phyloP scores from a whole-genome alignment of 2,888 invertebrate species.

The Dexiosoma caninum region DNA sequence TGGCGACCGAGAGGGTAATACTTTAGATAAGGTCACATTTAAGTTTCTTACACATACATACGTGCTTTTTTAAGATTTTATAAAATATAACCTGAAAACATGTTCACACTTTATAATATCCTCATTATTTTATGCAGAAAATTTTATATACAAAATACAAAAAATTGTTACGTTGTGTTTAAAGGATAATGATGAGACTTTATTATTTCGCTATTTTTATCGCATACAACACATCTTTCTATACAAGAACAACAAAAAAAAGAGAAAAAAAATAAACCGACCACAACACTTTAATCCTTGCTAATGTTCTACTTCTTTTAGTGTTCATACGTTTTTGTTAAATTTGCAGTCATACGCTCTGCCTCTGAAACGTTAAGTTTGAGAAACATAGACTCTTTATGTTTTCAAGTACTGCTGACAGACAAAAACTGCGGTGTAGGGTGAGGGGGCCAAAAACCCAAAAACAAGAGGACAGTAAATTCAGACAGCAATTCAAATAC shows the following conservation, averaged over 20 bases:
- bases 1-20: neutral
- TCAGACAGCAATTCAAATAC: no score
- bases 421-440: neutral
- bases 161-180: neutral
- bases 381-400: neutral
- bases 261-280: neutral
- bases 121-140: conserved; percentile 28
- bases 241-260: neutral
- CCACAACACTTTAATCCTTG: conserved; percentile 47
- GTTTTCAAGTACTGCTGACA: conserved; percentile 16
- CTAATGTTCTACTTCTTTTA: conserved; percentile 44
- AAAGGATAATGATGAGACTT: conserved; percentile 17
- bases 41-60: neutral
- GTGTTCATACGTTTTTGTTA: neutral
- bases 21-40: conserved; percentile 2
- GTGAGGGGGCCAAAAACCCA: neutral
- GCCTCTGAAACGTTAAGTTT: neutral
- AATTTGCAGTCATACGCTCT: neutral
- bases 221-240: conserved; percentile 29
- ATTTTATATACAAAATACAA: neutral
- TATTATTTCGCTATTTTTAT: conserved; percentile 46
- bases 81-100: conserved; percentile 48
- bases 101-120: conserved; percentile 51
- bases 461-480: neutral
- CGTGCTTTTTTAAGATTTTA: neutral